A percentile compares a stretch with the other conserved stretches of the same genome.
Evolutionary conservation across 2,113 vertebrate genomes (phyloP).

Genomic region (Misgurnus mizolepis): DNA sequence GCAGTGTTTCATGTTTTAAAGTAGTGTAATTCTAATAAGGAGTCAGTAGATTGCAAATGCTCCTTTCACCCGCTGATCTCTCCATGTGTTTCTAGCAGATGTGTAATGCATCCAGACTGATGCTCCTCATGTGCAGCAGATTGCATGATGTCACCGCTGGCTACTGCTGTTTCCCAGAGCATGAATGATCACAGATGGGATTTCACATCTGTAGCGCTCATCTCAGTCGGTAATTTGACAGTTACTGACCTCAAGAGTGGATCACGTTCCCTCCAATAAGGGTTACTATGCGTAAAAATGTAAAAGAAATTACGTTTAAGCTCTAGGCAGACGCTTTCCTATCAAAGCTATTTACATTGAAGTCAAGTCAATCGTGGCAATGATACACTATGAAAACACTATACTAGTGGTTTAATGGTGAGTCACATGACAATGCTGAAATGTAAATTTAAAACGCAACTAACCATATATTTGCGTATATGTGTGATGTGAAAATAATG

Average conservation of each 20-base stretch:
- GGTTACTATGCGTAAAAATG: slow-evolving; percentile 3
- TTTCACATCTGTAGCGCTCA: slow-evolving; percentile 31
- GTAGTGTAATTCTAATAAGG: background rate
- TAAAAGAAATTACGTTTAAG: background rate
- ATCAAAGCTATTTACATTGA: background rate
- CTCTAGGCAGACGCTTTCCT: background rate
- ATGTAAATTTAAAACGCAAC: no score
- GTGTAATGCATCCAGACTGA: slow-evolving; percentile 18
- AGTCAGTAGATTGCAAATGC: background rate
- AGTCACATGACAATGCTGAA: background rate
- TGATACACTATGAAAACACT: background rate
- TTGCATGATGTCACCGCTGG: slow-evolving; percentile 44
- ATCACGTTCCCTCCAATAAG: background rate
- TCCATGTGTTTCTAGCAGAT: slow-evolving; percentile 21
- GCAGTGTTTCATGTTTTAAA: no score
- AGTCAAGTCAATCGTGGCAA: background rate
- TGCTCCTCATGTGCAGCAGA: slow-evolving; percentile 38
- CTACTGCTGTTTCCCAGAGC: slow-evolving; percentile 25
- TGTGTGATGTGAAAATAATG: no score
- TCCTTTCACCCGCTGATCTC: background rate
- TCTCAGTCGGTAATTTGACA: slow-evolving; percentile 21
- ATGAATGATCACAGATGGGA: background rate
- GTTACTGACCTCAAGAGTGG: background rate
- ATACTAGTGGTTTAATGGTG: background rate
- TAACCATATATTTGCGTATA: no score